Evolutionary conservation across 2,113 vertebrate species (phyloP).

Genomic region (Notarius lentiginosus): DNA sequence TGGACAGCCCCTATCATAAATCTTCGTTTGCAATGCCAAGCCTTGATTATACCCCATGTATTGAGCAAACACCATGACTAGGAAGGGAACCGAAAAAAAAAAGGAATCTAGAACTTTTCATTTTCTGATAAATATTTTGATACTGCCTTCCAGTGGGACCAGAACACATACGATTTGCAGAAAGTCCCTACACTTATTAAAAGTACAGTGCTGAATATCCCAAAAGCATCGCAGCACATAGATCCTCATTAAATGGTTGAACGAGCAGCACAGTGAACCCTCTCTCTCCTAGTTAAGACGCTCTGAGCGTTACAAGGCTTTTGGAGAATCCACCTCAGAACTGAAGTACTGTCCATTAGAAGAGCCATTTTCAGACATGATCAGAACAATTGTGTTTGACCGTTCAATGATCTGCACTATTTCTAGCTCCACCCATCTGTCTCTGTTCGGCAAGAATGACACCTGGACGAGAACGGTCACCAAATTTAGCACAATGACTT

Average conservation of each 20-base stretch:
- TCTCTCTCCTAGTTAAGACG: no score
- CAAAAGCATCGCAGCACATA: no score
- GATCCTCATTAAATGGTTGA: no score
- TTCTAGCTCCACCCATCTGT: background rate
- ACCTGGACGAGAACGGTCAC: background rate
- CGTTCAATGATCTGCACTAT: background rate
- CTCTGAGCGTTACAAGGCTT: no score
- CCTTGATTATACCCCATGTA: background rate
- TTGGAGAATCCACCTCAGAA: no score
- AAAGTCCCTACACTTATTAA: background rate
- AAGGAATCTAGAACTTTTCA: background rate
- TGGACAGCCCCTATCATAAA: no score
- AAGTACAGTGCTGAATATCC: no score
- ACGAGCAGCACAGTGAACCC: no score
- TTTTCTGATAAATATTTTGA: background rate
- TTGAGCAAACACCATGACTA: background rate
- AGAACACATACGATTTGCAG: background rate
- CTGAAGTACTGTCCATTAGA: background rate
- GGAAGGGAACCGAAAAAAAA: background rate
- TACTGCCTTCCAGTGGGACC: background rate
- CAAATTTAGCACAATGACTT: background rate
- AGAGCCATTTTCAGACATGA: background rate
- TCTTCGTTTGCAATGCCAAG: no score
- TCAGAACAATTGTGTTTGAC: background rate
- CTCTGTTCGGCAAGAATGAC: background rate